phyloP scores from a whole-genome alignment of 2,113 vertebrate species.

The Anolis carolinensis region DNA sequence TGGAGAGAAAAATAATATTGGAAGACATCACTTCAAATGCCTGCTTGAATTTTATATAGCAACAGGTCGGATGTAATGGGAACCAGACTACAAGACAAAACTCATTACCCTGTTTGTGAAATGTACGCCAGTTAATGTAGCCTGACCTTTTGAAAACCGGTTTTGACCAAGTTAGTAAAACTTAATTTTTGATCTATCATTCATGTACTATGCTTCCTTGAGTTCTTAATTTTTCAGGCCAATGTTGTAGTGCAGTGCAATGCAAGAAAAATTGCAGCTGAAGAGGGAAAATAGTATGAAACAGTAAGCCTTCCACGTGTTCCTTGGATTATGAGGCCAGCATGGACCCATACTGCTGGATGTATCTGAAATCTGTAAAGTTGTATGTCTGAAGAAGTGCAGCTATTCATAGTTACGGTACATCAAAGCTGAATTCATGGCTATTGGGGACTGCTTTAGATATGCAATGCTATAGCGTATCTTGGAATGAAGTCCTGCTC shows the following conservation, averaged over 20 bases:
- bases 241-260: not conserved
- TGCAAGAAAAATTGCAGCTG: not conserved
- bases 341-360: not conserved
- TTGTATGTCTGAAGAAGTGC: not conserved
- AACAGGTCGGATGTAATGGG: not conserved
- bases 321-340: not conserved
- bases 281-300: too few relatives aligned
- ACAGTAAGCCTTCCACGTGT: not conserved
- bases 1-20: slow-evolving; percentile 74
- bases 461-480: not conserved
- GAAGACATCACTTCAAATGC: slow-evolving; percentile 33
- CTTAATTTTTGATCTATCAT: not conserved
- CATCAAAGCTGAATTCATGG: not conserved
- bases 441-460: not conserved
- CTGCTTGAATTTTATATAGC: not conserved
- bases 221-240: not conserved
- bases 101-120: not conserved
- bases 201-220: not conserved
- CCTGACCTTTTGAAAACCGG: not conserved
- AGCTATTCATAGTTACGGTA: not conserved
- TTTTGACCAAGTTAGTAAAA: not conserved
- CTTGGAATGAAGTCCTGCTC: not conserved
- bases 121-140: not conserved
- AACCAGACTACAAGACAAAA: not conserved
- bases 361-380: not conserved